Evolutionary conservation across 2,888 invertebrate species (phyloP).

Genomic region (Tetragonisca angustula): DNA sequence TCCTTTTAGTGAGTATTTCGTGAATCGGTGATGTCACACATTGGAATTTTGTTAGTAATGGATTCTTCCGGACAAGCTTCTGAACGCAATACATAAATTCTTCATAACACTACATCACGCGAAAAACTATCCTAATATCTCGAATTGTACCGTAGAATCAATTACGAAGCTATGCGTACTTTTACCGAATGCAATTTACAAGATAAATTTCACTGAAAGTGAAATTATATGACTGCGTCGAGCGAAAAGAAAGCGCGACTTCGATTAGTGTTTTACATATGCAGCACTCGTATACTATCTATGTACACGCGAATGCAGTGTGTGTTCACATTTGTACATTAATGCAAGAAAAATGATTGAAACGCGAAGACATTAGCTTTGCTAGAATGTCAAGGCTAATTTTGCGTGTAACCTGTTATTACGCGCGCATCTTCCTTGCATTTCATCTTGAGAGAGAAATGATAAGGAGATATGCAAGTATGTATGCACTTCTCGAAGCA

Average conservation of each 20-base stretch:
- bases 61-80: neutral
- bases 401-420: slow-evolving; percentile 11
- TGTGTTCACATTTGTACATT: neutral
- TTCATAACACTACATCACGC: neutral
- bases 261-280: slow-evolving; percentile 26
- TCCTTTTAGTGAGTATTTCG: slow-evolving; percentile 15
- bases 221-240: neutral
- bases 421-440: neutral
- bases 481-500: neutral
- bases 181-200: neutral
- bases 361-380: slow-evolving; percentile 7
- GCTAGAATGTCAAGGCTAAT: slow-evolving; percentile 41
- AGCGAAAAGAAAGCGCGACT: slow-evolving; percentile 26
- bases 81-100: neutral
- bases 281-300: slow-evolving; percentile 12
- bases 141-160: neutral
- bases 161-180: neutral
- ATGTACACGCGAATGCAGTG: neutral
- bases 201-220: slow-evolving; percentile 16
- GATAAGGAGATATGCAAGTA: neutral
- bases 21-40: slow-evolving; percentile 22
- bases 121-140: neutral
- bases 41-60: slow-evolving; percentile 31
- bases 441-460: neutral
- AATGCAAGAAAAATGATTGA: slow-evolving; percentile 15